Base-by-base conservation (phyloP, 2,797 vertebrate species). In the Remorina albescens region DNA sequence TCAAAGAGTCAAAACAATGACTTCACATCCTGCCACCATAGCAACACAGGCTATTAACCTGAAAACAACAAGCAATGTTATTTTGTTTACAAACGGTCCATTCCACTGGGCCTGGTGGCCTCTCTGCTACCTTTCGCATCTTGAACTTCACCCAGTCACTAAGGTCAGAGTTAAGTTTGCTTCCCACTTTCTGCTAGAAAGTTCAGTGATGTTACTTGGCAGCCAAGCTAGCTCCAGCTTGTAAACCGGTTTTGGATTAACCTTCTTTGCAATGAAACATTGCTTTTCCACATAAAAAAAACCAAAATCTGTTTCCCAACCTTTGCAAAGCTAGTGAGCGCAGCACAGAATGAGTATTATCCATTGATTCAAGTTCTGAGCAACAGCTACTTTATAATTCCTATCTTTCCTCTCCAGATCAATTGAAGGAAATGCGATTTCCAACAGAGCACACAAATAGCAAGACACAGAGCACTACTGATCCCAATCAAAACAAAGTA, bases 31-130 rank as follows among this genome's bases (percentile, higher is more conserved):
- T 50, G 70, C 84, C 59, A 39, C 78, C 65, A 64, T 62, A 53
- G 72, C 50, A 80, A 86, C 67, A 2, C n/a, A 70, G 57, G 71
- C 70, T 50, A 50, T 41, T 4, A 36, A 56, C 47, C 39, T 47
- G 70, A 80, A 70, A 88, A 78, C 67, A 83, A 71, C 62, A 70
- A 80, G 70, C 50, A 26, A 21, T 67, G 77, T 61, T 70, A 65
- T 80, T 78, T 71, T 87, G 88, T 90, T 84, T 86, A 78, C 82
- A 58, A 74, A 49, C 46, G 66, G 64, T 73, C 44, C 1, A 23
- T 34, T 56, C 47, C 59, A 63, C 62, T 64, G 49, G 13, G 19
- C 25, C 64, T 76, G 80, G 57, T 51, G 79, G 57, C 59, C 76
- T 51, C 74, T 71, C 6, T 5, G 71, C 3, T 39, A 15, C 66